Evolutionary conservation across 1,140 invertebrate genomes (phyloP), one percentile per base, ranked within the genome.

Genomic region (Heliconius melpomene): DNA sequence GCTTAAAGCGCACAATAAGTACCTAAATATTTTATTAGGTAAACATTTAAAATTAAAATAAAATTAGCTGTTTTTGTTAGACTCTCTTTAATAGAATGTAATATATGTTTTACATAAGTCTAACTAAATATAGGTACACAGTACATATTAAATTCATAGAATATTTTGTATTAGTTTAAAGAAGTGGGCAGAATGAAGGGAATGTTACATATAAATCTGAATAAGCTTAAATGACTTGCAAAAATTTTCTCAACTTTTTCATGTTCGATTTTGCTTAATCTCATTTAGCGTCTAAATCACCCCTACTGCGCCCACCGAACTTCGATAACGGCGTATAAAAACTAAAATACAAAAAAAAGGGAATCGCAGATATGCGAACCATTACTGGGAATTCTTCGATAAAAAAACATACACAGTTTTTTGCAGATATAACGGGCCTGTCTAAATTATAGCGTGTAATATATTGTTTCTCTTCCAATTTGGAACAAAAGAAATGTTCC

Each of bases 301-400:
- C 85, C 89, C 89, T 84, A 89, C 88, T 87, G 90, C 26, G 89
- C 87, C 82, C 88, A 89, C 79, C 87, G 90, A 90, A 85, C 89
- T 88, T 89, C 83, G 82, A 82, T 79, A 82, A 79, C 74, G 71
- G 40, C 72, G 29, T 26, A 79, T 32, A 74, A 74, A 82, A 88
- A 90, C 60, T 66, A 29, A 88, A 83, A 74, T 83, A 77, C 29
- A 75, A 78, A 84, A 89, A 88, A 90, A 89, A 86, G 82, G 85
- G 85, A 89, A 90, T 91, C 85, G 89, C 89, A 91, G 90, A 90
- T 89, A 91, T 86, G 84, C 86, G 82, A 86, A 84, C 91, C 88
- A 89, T 89, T 90, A 90, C 86, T 73, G 78, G 72, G 66, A 66
- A 86, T 87, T 87, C 85, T 87, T 84, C 76, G 57, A 81, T 77